Evolutionary conservation across 2,797 vertebrate species (phyloP).

Genomic region (Mionectes olivaceus): DNA sequence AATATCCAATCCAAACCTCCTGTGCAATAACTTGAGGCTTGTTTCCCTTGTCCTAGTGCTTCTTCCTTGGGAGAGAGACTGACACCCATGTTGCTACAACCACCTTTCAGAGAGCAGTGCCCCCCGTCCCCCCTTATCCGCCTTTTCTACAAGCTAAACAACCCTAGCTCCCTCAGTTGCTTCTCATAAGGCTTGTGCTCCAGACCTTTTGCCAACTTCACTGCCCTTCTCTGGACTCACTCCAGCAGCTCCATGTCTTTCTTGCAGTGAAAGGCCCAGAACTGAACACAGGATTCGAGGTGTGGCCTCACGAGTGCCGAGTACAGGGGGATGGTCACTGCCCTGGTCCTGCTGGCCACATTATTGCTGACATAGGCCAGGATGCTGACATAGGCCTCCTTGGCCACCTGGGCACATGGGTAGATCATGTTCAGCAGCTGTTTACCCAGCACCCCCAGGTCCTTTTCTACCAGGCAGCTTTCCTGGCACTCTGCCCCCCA

Average conservation of each 20-base stretch:
- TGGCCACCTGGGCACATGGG: neutral
- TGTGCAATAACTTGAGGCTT: neutral
- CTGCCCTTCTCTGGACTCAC: neutral
- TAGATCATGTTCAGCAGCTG: neutral
- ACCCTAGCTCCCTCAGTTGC: neutral
- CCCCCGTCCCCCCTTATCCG: neutral
- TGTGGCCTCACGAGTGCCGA: rapidly evolving
- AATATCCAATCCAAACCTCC: neutral
- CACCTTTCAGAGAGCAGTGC: neutral
- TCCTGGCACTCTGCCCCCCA: neutral
- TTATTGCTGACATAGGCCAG: neutral
- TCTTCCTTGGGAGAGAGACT: neutral
- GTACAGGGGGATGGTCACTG: neutral
- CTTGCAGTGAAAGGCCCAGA: neutral
- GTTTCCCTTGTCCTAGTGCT: neutral
- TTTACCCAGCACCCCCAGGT: neutral
- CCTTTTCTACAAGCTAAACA: neutral
- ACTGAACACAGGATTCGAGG: rapidly evolving
- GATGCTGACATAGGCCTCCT: neutral
- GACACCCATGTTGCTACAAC: rapidly evolving
- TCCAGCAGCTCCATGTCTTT: neutral
- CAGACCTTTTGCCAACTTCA: neutral
- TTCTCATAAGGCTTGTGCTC: neutral
- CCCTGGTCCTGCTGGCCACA: neutral
- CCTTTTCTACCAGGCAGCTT: neutral